Percentiles rank a stretch among this genome's conserved stretches.
Conservation (phyloP, 92 coral and sea anemone genomes). For the Actinostola sp. region DNA sequence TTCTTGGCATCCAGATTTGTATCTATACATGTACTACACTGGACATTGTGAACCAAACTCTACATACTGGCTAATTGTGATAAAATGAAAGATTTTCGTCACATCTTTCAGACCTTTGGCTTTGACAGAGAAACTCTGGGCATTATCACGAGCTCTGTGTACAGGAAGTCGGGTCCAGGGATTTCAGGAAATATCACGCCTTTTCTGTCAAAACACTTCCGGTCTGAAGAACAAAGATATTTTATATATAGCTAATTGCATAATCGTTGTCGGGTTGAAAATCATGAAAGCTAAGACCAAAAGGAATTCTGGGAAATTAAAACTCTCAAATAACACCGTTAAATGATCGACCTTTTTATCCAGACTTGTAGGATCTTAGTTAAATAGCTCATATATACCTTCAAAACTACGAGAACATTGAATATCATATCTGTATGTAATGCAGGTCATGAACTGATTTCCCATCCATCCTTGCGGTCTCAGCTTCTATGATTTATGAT, state of each 20-base stretch:
- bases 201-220: slow-evolving; percentile 31
- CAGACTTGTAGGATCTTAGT: too few species aligned
- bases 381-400: too few species aligned
- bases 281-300: too few species aligned
- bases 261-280: too few species aligned
- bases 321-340: too few species aligned
- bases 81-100: neutral
- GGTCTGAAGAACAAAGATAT: neutral
- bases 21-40: slow-evolving; percentile 17
- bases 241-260: neutral
- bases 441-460: too few species aligned
- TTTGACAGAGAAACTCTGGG: slow-evolving; percentile 23
- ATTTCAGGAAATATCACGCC: slow-evolving; percentile 9
- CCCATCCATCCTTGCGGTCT: too few species aligned
- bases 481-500: too few species aligned
- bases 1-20: slow-evolving; percentile 1
- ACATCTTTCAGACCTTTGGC: slow-evolving; percentile 15
- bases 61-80: neutral
- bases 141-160: neutral
- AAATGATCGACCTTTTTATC: too few species aligned
- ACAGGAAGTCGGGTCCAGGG: slow-evolving; percentile 43
- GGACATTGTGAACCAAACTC: neutral
- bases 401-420: too few species aligned
- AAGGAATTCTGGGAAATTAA: too few species aligned
- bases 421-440: too few species aligned